Evolutionary conservation across 2,888 invertebrate genomes (phyloP), one percentile per base, ranked within the genome.

Genomic region (Dasypolia templi): DNA sequence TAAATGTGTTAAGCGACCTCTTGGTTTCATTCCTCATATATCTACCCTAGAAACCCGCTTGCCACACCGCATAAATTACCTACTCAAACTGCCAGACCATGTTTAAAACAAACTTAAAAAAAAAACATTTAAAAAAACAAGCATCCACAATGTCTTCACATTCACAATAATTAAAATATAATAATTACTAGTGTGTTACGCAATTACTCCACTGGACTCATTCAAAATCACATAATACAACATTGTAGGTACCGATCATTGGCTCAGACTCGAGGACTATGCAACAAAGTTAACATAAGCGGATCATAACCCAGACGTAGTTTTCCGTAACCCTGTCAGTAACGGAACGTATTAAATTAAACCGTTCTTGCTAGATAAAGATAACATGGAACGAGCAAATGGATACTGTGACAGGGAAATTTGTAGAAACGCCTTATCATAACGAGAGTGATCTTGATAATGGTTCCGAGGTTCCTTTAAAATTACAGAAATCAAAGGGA

Each of bases 281-380:
- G 55, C 59, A 78, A 79, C 83, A 70, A 82, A 78, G 56, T 82
- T 70, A 65, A 56, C 39, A n/a, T 70, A 85, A 86, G 82, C 87
- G 85, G 78, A 79, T 79, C 72, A 81, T 65, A n/a, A 67, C 51
- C 72, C 72, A 77, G 69, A 61, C 75, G 69, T 76, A 85, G 83
- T 89, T 89, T 86, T 89, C 88, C 88, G 89, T 91, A 92, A 91
- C 92, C 91, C 84, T 91, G 89, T 92, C 90, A 86, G 88, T 91
- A 93, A 92, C 90, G 85, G 88, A 86, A 91, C 90, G 91, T 93
- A 94, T 93, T 93, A 94, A 94, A 94, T 94, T 93, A 93, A 92
- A 93, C 89, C 89, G 90, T 92, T 90, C 91, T 91, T 91, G 86
- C 86, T 88, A 92, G 91, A 93, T 93, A 93, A 92, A 93, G 92